Evolutionary conservation across 2,797 vertebrate species (phyloP), one percentile per base, ranked within the genome.

Genomic region (Salarias fasciatus): DNA sequence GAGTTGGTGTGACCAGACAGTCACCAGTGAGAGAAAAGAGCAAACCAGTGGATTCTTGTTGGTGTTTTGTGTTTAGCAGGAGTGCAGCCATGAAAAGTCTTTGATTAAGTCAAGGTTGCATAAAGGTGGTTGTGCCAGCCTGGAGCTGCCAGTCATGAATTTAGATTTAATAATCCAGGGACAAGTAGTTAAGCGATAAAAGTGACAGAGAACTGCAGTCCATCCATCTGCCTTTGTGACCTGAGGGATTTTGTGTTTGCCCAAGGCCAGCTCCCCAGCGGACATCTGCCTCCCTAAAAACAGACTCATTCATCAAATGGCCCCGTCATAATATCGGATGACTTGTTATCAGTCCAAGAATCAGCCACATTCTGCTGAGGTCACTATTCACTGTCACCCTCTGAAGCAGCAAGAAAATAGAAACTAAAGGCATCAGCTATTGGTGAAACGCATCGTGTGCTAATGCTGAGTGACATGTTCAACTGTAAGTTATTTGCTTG

Each of bases 181-280:
- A 86, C 78, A 78, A 79, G 84, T 79, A 83, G 75, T 80, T 85
- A 72, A 79, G 76, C 67, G 62, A 85, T 88, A 83, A 84, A 87
- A 86, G 80, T 85, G 80, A 84, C 83, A 73, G 69, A 82, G 63
- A 68, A 70, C 76, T 80, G 79, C 76, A 75, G 53, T 79, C 77
- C 69, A 82, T 85, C 82, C 79, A 84, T 85, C 81, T 82, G 83
- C 77, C 80, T 84, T 78, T 88, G 83, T 83, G 83, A 88, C 83
- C 79, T 64, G 58, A 62, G 79, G 75, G 79, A 83, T 75, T 86
- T 77, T 59, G 61, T 85, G 72, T 87, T 85, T 88, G 85, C 75
- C 72, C 77, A 82, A 87, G 86, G 83, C 79, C 68, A 4, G 42
- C 38, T 82, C 75, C 65, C 65, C 36, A 24, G 43, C 53, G 70